Evolutionary conservation across 2,113 vertebrate genomes (phyloP).

Genomic region (Eclectus roratus): DNA sequence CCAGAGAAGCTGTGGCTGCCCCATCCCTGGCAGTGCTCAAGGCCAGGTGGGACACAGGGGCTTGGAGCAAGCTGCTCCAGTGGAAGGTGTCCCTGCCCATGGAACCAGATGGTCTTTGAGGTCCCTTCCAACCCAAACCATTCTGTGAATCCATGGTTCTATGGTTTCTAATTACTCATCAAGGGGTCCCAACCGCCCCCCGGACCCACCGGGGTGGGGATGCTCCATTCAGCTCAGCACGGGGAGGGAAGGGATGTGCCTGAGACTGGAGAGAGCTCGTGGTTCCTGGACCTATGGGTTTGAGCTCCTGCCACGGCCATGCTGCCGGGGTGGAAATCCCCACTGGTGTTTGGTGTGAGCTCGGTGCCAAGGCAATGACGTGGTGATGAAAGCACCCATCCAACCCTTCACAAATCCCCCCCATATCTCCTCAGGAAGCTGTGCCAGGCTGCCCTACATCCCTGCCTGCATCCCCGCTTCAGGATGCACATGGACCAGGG

Average conservation of each 20-base stretch:
- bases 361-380: background rate
- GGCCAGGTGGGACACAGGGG: background rate
- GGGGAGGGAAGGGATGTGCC: background rate
- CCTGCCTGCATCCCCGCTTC: background rate
- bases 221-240: background rate
- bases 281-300: background rate
- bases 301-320: fast-evolving
- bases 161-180: fast-evolving
- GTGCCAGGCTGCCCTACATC: background rate
- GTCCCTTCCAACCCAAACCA: background rate
- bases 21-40: background rate
- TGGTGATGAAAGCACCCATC: fast-evolving
- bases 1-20: background rate
- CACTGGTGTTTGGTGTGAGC: fast-evolving
- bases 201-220: fast-evolving
- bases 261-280: background rate
- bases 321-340: background rate
- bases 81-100: background rate
- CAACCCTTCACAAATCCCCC: fast-evolving
- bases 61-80: background rate
- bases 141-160: background rate
- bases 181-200: background rate
- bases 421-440: background rate
- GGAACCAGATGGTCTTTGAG: background rate
- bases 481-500: background rate